phyloP scores from a whole-genome alignment of 2,113 vertebrate species.

The Plecotus auritus region DNA sequence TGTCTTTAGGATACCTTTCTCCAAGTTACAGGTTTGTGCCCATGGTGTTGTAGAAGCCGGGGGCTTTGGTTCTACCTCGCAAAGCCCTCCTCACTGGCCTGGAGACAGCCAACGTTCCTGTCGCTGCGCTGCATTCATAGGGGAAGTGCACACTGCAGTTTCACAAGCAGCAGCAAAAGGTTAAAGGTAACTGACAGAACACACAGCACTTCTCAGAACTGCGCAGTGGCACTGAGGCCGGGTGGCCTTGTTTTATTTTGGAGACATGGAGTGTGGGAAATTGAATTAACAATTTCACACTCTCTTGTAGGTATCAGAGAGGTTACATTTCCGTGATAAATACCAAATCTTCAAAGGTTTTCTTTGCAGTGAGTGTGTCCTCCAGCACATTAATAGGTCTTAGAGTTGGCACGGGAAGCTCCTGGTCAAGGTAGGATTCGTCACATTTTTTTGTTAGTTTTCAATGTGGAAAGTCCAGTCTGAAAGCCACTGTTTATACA shows the following conservation, averaged over 20 bases:
- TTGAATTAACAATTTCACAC: not conserved
- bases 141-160: rapidly evolving
- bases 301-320: not conserved
- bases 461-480: not conserved
- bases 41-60: rapidly evolving
- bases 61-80: rapidly evolving
- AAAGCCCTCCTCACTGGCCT: rapidly evolving
- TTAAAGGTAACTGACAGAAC: rapidly evolving
- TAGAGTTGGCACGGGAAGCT: not conserved
- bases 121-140: rapidly evolving
- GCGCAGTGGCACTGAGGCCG: rapidly evolving
- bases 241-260: not conserved
- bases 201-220: rapidly evolving
- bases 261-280: not conserved
- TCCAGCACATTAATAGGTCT: constrained; percentile 8
- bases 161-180: rapidly evolving
- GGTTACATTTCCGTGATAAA: not conserved
- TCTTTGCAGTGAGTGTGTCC: not conserved
- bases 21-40: not conserved
- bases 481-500: not conserved
- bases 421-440: constrained; percentile 7
- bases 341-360: not conserved
- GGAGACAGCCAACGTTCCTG: rapidly evolving
- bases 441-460: not conserved
- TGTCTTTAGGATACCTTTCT: not conserved